Conservation (phyloP, 1,140 invertebrate species). For the Pectinophora gossypiella region DNA sequence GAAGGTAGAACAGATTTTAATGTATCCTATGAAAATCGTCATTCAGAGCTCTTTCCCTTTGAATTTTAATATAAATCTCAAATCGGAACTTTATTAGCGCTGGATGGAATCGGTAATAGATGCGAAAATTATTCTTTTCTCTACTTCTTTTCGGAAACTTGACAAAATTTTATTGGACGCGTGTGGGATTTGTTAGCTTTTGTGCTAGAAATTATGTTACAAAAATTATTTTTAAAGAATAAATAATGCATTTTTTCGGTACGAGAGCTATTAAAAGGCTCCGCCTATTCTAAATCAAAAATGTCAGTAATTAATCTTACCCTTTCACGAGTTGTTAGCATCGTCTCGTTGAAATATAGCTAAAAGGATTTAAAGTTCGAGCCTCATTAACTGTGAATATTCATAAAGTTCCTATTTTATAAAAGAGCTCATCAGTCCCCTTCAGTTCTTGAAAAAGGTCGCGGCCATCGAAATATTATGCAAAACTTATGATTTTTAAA, state of each 20-base stretch:
- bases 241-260: too few relatives aligned
- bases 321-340: slow-evolving; percentile 54
- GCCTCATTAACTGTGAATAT: slow-evolving; percentile 49
- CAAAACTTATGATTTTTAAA: too few relatives aligned
- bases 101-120: slow-evolving; percentile 56
- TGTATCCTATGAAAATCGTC: slow-evolving; percentile 73
- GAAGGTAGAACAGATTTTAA: slow-evolving; percentile 70
- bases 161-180: neutral
- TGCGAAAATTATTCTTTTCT: slow-evolving; percentile 47
- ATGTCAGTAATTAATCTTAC: slow-evolving; percentile 49
- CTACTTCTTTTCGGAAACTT: neutral
- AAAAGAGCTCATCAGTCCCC: slow-evolving; percentile 12
- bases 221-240: neutral
- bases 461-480: too few relatives aligned
- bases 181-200: neutral
- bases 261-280: neutral
- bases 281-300: slow-evolving; percentile 14
- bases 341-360: slow-evolving; percentile 11
- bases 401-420: slow-evolving; percentile 18
- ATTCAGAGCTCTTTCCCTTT: slow-evolving; percentile 56
- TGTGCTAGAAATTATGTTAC: neutral
- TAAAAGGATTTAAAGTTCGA: slow-evolving; percentile 34
- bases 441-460: slow-evolving; percentile 7
- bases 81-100: slow-evolving; percentile 67
- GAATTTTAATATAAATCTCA: slow-evolving; percentile 70